phyloP scores from a whole-genome alignment of 2,797 vertebrate genomes.

The Xyrichtys novacula region DNA sequence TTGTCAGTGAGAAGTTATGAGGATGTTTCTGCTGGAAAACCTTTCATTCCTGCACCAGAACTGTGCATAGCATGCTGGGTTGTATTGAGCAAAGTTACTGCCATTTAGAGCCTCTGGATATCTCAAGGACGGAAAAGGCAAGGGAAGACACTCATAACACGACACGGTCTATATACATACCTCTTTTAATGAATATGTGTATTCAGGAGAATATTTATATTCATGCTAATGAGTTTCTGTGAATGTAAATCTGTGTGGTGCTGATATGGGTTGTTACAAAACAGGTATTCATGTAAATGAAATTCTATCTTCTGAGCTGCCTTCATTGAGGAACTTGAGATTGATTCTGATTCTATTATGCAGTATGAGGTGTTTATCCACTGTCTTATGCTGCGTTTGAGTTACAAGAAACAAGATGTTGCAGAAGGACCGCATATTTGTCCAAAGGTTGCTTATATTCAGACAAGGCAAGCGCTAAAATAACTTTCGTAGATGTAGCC shows the following conservation, averaged over 20 bases:
- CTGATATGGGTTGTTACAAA: constrained; percentile 32
- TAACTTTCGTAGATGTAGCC: too few species aligned
- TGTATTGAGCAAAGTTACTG: constrained; percentile 32
- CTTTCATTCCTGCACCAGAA: constrained; percentile 31
- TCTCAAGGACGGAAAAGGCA: constrained; percentile 41
- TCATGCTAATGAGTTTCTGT: constrained; percentile 32
- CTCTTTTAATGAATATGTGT: constrained; percentile 42
- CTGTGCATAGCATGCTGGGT: constrained; percentile 8
- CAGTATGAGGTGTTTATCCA: constrained; percentile 22
- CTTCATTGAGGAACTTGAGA: constrained; percentile 28
- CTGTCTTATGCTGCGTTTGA: too few species aligned
- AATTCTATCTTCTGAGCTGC: constrained; percentile 32
- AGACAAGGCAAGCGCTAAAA: too few species aligned
- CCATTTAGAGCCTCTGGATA: constrained; percentile 32
- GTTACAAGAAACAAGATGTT: too few species aligned
- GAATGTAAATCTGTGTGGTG: constrained; percentile 45
- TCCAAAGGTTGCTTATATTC: too few species aligned
- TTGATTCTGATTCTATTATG: constrained; percentile 14
- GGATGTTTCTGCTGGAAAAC: constrained; percentile 27
- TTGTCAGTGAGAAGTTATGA: constrained; percentile 89
- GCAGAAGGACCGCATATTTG: too few species aligned
- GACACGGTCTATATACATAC: constrained; percentile 28
- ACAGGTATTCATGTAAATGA: constrained; percentile 47
- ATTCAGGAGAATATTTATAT: constrained; percentile 32
- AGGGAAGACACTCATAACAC: constrained; percentile 38